Evolutionary conservation across 35 echinoderm and acorn worm species (phyloP).

Genomic region (Diadema setosum): DNA sequence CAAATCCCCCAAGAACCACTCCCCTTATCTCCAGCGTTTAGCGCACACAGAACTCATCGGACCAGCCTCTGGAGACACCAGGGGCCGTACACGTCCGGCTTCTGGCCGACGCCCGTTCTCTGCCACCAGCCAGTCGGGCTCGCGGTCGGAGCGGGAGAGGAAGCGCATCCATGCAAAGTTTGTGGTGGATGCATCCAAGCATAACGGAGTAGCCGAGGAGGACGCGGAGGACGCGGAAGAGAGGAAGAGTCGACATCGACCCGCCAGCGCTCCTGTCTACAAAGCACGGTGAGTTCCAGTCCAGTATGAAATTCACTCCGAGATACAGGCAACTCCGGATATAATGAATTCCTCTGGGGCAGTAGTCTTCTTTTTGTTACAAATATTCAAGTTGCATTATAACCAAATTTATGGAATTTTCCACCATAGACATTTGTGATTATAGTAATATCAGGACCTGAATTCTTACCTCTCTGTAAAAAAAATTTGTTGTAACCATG

Average conservation of each 20-base stretch:
- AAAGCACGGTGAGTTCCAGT: conserved; percentile 2
- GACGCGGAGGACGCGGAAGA: conserved; percentile 39
- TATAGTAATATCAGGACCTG: too few relatives aligned
- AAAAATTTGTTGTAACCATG: too few relatives aligned
- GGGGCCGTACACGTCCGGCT: not conserved
- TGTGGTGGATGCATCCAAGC: conserved; percentile 38
- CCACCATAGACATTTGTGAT: too few relatives aligned
- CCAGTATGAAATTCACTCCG: not conserved
- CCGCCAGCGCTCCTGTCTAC: conserved; percentile 83
- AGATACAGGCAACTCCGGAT: too few relatives aligned
- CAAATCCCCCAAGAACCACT: conserved; percentile 41
- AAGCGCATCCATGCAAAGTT: conserved; percentile 76
- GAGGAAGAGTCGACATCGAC: conserved; percentile 37
- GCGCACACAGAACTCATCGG: conserved; percentile 31
- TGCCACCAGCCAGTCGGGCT: not conserved
- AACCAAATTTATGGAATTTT: too few relatives aligned
- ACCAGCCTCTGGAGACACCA: not conserved
- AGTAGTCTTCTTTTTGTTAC: too few relatives aligned
- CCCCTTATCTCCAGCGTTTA: conserved; percentile 80
- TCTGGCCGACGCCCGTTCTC: conserved; percentile 51
- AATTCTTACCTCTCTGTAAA: too few relatives aligned
- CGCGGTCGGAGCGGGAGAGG: conserved; percentile 27
- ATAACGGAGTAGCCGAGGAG: not conserved
- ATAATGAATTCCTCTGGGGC: too few relatives aligned
- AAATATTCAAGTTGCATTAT: too few relatives aligned